Evolutionary conservation across 2,888 invertebrate species (phyloP).

Genomic region (Stenchaetothrips biformis): DNA sequence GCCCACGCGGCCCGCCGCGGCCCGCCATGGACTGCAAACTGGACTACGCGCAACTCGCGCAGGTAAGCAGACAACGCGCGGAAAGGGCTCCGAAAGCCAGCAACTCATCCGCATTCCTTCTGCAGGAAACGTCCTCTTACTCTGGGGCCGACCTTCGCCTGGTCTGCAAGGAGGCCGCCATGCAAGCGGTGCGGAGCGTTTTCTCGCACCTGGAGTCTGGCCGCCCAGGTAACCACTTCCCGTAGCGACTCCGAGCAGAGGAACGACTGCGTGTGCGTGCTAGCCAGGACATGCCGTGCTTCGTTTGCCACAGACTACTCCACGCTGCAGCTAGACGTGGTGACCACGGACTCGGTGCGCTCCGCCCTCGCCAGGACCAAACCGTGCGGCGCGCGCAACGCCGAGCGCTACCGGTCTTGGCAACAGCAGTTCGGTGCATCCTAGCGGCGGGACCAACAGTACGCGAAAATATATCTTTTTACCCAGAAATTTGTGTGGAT

Average conservation of each 20-base stretch:
- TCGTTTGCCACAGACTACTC: constrained; percentile 34
- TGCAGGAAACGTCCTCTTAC: constrained; percentile 63
- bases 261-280: neutral
- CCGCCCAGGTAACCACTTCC: constrained; percentile 31
- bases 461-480: too few relatives aligned
- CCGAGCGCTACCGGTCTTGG: constrained; percentile 60
- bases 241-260: neutral
- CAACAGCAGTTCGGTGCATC: constrained; percentile 57
- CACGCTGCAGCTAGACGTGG: constrained; percentile 37
- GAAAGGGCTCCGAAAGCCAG: neutral
- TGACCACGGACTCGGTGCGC: constrained; percentile 49
- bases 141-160: constrained; percentile 85
- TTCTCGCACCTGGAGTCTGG: constrained; percentile 49
- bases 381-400: constrained; percentile 55
- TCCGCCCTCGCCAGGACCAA: constrained; percentile 55
- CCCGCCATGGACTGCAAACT: constrained; percentile 47
- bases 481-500: too few relatives aligned
- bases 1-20: constrained; percentile 44
- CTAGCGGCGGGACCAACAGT: constrained; percentile 38
- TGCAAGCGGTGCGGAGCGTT: constrained; percentile 69
- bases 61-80: constrained; percentile 38
- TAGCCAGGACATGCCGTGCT: neutral
- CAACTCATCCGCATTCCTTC: constrained; percentile 25
- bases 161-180: constrained; percentile 83
- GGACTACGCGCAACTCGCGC: constrained; percentile 47